Evolutionary conservation across 1,140 invertebrate genomes (phyloP).

Genomic region (Drosophila tsacasi): DNA sequence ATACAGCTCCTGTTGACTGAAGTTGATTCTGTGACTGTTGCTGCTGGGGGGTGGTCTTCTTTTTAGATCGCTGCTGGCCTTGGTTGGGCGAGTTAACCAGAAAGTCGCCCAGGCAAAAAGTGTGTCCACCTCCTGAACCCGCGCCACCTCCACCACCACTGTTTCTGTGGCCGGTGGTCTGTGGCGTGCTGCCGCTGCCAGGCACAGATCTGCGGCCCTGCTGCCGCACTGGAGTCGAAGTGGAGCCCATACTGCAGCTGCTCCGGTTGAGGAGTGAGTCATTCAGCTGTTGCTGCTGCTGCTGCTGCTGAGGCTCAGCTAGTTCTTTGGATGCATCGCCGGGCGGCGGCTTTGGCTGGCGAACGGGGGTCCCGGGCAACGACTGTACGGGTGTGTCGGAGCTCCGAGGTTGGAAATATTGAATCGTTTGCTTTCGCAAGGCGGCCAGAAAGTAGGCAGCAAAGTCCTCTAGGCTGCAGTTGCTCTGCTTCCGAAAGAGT

Average conservation of each 20-base stretch:
- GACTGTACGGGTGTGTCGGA: conserved; percentile 56
- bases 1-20: conserved; percentile 3
- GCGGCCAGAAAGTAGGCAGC: conserved; percentile 74
- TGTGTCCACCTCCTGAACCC: conserved; percentile 19
- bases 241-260: conserved; percentile 23
- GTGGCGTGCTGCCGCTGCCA: conserved; percentile 56
- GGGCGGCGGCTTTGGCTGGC: conserved; percentile 15
- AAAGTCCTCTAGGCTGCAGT: conserved; percentile 74
- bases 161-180: conserved; percentile 28
- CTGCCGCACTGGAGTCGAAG: conserved; percentile 23
- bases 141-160: conserved; percentile 45
- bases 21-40: conserved; percentile 11
- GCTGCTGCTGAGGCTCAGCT: conserved; percentile 37
- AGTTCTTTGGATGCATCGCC: conserved; percentile 13
- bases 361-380: conserved; percentile 54
- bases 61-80: conserved; percentile 57
- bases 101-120: conserved; percentile 78
- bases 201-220: conserved; percentile 44
- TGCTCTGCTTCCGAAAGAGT: conserved; percentile 32
- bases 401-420: conserved; percentile 51
- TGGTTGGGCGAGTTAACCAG: conserved; percentile 56
- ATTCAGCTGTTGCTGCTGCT: conserved; percentile 34
- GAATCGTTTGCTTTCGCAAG: conserved; percentile 67
- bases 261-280: conserved; percentile 35
- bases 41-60: conserved; percentile 64